These are phyloP conservation scores for Lampris incognitus DNA, from an alignment of 2,113 vertebrate genomes.

Conservation along the genomic window DNA sequence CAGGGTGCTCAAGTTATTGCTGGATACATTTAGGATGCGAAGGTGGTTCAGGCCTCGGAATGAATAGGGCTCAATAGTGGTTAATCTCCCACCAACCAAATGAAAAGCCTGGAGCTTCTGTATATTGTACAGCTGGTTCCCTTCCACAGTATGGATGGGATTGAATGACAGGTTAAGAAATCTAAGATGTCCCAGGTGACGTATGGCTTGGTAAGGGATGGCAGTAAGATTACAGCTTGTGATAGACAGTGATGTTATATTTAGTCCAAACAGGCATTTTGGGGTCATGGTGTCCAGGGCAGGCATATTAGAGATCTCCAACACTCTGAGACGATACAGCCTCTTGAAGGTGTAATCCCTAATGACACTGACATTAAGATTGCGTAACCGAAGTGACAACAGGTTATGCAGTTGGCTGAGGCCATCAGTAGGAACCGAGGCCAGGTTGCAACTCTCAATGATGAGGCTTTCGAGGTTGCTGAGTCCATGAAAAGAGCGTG, in stretches of 20 bases:
- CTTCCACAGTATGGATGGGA: constrained; percentile 91
- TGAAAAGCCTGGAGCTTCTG: constrained; percentile 96
- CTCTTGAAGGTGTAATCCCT: constrained; percentile 97
- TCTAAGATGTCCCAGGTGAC: constrained; percentile 94
- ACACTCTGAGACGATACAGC: constrained; percentile 91
- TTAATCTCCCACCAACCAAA: constrained; percentile 91
- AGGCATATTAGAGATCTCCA: constrained; percentile 95
- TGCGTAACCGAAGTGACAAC: constrained; percentile 89
- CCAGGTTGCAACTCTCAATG: constrained; percentile 95
- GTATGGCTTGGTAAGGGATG: constrained; percentile 93
- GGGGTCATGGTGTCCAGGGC: constrained; percentile 93
- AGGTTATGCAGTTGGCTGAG: constrained; percentile 95
- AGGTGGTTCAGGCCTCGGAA: constrained; percentile 96
- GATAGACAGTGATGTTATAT: constrained; percentile 94
- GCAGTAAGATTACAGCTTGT: constrained; percentile 93
- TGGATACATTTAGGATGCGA: constrained; percentile 93
- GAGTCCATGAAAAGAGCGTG: constrained; percentile 94
- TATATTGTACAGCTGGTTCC: constrained; percentile 92
- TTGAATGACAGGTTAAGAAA: constrained; percentile 98
- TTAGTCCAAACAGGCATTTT: constrained; percentile 95
- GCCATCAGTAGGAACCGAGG: constrained; percentile 95
- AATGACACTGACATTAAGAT: constrained; percentile 93
- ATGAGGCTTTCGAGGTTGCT: constrained; percentile 95
- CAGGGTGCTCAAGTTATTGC: constrained; percentile 92
- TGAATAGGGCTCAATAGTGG: constrained; percentile 91